These are phyloP conservation scores for Idaea biselata DNA, from an alignment of 2,888 invertebrate species.

Conservation along the genomic window DNA sequence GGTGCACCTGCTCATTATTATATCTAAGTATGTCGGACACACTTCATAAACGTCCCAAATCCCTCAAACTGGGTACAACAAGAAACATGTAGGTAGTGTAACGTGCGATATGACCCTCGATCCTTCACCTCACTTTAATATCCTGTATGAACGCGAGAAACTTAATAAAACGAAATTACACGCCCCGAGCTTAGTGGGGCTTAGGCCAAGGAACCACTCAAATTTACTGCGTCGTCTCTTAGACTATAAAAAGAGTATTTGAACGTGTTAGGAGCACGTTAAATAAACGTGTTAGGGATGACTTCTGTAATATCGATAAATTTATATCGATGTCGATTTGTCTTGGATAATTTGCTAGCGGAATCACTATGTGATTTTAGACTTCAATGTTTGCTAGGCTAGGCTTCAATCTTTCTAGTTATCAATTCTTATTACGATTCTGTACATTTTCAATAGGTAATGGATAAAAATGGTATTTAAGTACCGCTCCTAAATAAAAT, in stretches of 20 bases:
- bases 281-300: constrained; percentile 37
- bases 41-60: neutral
- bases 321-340: constrained; percentile 15
- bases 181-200: constrained; percentile 44
- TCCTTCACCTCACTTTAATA: constrained; percentile 41
- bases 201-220: constrained; percentile 52
- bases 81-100: neutral
- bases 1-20: too few relatives aligned
- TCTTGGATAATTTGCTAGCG: constrained; percentile 4
- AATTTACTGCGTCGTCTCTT: constrained; percentile 59
- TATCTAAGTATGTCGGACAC: neutral
- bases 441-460: too few relatives aligned
- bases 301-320: constrained; percentile 19
- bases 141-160: constrained; percentile 42
- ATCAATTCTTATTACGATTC: too few relatives aligned
- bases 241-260: constrained; percentile 59
- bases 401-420: too few relatives aligned
- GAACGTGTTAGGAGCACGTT: constrained; percentile 48
- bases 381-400: too few relatives aligned
- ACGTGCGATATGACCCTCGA: constrained; percentile 20
- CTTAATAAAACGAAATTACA: constrained; percentile 68
- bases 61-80: neutral
- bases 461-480: too few relatives aligned
- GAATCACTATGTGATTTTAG: neutral
- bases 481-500: too few relatives aligned